A percentile compares a stretch with the other conserved stretches of the same genome.
Conservation (phyloP, 1,140 invertebrate genomes). For the Macrobrachium nipponense region DNA sequence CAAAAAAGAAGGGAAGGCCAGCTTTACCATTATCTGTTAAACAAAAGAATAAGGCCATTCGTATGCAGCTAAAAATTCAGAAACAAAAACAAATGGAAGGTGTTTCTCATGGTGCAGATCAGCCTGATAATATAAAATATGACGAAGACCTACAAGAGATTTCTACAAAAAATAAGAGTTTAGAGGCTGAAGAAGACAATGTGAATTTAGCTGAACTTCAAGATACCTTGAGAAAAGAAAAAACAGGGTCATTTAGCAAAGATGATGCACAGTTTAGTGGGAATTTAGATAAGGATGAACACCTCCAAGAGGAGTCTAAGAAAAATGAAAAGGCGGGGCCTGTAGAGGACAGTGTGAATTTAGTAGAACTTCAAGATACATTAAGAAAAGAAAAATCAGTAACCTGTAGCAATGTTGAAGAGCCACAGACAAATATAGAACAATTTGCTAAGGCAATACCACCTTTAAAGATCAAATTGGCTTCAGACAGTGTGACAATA, state of each 20-base stretch:
- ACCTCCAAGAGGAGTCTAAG: too few species aligned
- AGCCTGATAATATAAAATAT: too few species aligned
- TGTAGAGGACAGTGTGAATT: background rate
- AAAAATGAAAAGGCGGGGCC: too few species aligned
- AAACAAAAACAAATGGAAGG: slow-evolving; percentile 43
- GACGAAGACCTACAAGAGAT: too few species aligned
- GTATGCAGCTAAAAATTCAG: slow-evolving; percentile 48
- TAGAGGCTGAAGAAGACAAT: too few species aligned
- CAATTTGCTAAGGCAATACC: slow-evolving; percentile 39
- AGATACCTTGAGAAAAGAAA: slow-evolving; percentile 21
- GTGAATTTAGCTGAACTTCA: slow-evolving; percentile 39
- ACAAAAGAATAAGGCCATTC: slow-evolving; percentile 51
- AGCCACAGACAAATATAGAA: background rate
- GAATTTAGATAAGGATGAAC: too few species aligned
- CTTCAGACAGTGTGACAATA: slow-evolving; percentile 54
- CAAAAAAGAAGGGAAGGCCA: slow-evolving; percentile 48
- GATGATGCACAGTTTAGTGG: background rate
- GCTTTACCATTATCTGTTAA: slow-evolving; percentile 38
- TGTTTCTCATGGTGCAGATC: background rate
- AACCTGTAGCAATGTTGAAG: background rate
- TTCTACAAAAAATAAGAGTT: too few species aligned
- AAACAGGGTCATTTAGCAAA: slow-evolving; percentile 5
- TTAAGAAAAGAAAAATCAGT: slow-evolving; percentile 23
- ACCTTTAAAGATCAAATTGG: slow-evolving; percentile 49
- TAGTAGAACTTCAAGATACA: slow-evolving; percentile 30